phyloP scores from a whole-genome alignment of 2,113 vertebrate genomes.

The Gila orcuttii region DNA sequence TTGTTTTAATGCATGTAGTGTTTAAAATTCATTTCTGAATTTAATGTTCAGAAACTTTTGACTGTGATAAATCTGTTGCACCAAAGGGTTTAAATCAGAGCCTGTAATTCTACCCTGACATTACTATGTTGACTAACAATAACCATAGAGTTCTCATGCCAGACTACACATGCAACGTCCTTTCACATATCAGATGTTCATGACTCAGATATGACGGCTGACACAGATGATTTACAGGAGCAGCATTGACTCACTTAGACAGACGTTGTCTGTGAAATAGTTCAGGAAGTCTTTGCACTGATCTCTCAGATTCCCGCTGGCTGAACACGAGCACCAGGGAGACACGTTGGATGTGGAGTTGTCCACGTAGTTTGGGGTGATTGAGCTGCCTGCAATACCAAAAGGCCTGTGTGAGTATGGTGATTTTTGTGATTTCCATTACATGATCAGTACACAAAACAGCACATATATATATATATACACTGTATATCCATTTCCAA shows the following conservation, averaged over 20 bases:
- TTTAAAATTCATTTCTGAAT: neutral
- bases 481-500: no score
- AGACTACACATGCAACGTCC: neutral
- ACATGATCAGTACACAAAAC: neutral
- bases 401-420: neutral
- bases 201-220: neutral
- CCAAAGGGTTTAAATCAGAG: neutral
- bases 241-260: constrained; percentile 84
- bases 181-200: neutral
- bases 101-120: neutral
- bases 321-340: constrained; percentile 89
- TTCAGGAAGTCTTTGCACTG: constrained; percentile 83
- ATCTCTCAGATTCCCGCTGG: constrained; percentile 83
- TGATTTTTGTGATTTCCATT: neutral
- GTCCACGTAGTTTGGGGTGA: constrained; percentile 93
- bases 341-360: constrained; percentile 84
- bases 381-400: constrained; percentile 81
- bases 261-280: constrained; percentile 87
- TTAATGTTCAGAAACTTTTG: neutral
- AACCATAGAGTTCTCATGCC: neutral
- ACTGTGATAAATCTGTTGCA: neutral
- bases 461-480: neutral
- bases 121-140: neutral
- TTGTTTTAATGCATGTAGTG: neutral
- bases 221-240: constrained; percentile 13